These are phyloP conservation scores for Corythoichthys intestinalis DNA, from an alignment of 2,113 vertebrate genomes.

Conservation along the genomic window DNA sequence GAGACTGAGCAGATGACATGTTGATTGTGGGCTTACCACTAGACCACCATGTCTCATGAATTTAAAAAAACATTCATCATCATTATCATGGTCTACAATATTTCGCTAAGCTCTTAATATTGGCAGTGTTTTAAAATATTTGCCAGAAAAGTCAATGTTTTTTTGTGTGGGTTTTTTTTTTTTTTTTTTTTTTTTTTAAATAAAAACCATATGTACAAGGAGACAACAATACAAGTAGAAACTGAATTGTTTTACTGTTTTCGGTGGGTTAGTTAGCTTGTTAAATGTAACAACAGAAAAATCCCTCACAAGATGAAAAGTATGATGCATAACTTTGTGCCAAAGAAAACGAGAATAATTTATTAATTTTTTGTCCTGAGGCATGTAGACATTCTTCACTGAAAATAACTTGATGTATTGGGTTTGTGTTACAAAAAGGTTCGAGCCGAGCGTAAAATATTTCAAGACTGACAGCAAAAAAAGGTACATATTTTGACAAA, in stretches of 20 bases:
- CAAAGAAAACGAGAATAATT: not conserved
- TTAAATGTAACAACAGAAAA: not conserved
- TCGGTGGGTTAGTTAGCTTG: not conserved
- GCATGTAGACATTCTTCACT: not conserved
- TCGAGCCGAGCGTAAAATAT: not conserved
- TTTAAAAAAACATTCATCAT: not conserved
- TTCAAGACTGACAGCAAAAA: not conserved
- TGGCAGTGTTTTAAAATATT: not conserved
- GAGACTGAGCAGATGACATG: not conserved
- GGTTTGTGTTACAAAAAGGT: not conserved
- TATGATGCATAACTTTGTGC: not conserved
- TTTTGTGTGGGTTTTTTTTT: not conserved
- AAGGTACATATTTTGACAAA: not conserved
- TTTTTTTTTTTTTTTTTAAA: not conserved
- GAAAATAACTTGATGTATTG: not conserved
- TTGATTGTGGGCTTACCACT: not conserved
- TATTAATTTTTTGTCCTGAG: not conserved
- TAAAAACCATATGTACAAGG: not conserved
- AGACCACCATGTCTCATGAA: not conserved
- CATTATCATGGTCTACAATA: not conserved
- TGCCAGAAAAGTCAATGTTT: not conserved
- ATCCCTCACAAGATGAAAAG: not conserved
- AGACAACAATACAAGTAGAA: not conserved
- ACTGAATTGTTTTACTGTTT: not conserved
- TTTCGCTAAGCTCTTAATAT: not conserved